phyloP scores from a whole-genome alignment of 1,140 invertebrate species.

The Globodera rostochiensis region DNA sequence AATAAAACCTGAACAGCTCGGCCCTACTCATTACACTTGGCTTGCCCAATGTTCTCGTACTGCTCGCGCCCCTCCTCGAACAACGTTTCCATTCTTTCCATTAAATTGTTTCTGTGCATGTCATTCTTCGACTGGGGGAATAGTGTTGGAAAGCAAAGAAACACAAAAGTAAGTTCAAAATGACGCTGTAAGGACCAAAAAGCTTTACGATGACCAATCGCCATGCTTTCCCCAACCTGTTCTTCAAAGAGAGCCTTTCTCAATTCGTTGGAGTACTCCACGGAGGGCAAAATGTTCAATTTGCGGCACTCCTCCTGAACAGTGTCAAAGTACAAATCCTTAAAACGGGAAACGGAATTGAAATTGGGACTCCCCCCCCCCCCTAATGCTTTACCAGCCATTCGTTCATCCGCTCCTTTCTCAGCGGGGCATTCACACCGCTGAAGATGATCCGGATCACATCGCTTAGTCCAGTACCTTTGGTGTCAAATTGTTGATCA shows the following conservation, averaged over 20 bases:
- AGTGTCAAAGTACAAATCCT: constrained; percentile 29
- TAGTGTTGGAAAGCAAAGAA: constrained; percentile 20
- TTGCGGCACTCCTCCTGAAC: background rate
- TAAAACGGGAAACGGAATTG: too few species aligned
- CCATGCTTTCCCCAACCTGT: background rate
- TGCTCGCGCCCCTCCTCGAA: constrained; percentile 22
- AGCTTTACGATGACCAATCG: background rate
- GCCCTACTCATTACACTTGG: too few species aligned
- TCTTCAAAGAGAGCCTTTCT: constrained; percentile 16
- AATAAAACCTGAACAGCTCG: too few species aligned
- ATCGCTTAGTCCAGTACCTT: constrained; percentile 27
- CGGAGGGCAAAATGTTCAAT: constrained; percentile 1
- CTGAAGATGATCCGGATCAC: constrained; percentile 26
- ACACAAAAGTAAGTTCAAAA: constrained; percentile 27
- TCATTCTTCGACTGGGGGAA: constrained; percentile 8
- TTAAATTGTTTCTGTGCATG: constrained; percentile 12
- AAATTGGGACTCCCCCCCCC: too few species aligned
- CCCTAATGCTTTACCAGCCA: constrained; percentile 10
- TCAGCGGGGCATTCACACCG: constrained; percentile 22
- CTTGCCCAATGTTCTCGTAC: constrained; percentile 7
- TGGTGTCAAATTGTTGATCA: background rate
- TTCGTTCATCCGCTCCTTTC: constrained; percentile 11
- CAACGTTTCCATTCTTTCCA: constrained; percentile 24
- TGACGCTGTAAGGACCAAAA: constrained; percentile 17
- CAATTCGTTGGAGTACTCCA: constrained; percentile 22